Conservation (phyloP, 2,797 vertebrate genomes). For the Cuniculus paca region DNA sequence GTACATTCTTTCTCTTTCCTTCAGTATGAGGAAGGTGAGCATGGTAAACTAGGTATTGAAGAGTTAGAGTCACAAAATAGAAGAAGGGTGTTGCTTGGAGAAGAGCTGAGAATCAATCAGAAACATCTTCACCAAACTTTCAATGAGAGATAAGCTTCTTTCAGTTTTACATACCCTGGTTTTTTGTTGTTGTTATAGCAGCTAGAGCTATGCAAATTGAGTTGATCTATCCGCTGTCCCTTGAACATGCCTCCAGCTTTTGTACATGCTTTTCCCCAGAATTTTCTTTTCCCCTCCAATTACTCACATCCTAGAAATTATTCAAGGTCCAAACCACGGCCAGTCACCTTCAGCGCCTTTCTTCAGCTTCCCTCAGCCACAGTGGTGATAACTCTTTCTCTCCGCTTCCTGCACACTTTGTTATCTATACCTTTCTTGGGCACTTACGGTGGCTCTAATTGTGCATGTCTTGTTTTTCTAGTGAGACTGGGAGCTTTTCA, state of each 20-base stretch:
- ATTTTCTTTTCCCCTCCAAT: constrained; percentile 17
- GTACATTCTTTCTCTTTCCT: constrained; percentile 31
- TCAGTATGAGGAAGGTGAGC: neutral
- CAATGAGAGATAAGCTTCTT: neutral
- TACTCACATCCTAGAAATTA: constrained; percentile 17
- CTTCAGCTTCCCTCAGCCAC: neutral
- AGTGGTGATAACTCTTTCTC: neutral
- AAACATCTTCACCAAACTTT: neutral
- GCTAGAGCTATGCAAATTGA: neutral
- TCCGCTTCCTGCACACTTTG: neutral
- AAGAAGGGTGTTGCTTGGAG: constrained; percentile 20
- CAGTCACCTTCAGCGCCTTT: neutral
- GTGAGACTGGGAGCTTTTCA: neutral
- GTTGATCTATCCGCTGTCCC: neutral
- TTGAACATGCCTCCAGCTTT: neutral
- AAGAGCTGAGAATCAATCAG: neutral
- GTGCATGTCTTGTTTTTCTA: neutral
- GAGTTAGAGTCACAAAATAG: neutral
- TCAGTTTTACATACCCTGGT: neutral
- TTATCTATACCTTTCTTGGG: neutral
- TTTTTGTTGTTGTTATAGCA: neutral
- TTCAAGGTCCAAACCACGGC: constrained; percentile 5
- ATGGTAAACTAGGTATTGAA: neutral
- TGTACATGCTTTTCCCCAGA: neutral
- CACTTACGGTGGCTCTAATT: neutral